phyloP scores from a whole-genome alignment of 2,113 vertebrate genomes.

The Megalops atlanticus region DNA sequence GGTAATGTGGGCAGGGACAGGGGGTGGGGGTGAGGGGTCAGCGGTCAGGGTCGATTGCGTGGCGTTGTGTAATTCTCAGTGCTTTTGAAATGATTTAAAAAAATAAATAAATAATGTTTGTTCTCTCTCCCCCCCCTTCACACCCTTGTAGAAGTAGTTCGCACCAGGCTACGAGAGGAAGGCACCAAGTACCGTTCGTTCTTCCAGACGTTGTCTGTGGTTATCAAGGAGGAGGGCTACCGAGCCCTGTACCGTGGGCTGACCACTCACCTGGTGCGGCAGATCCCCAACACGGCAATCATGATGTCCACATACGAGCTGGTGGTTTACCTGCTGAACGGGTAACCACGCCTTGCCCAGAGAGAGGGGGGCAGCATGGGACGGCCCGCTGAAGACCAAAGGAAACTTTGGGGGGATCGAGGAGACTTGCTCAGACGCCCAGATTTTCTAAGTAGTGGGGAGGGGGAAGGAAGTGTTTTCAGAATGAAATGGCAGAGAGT shows the following conservation, averaged over 20 bases:
- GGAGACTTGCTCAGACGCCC: slow-evolving; percentile 41
- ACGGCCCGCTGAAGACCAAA: slow-evolving; percentile 64
- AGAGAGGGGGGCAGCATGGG: neutral
- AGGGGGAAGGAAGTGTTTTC: neutral
- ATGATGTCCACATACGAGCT: slow-evolving; percentile 98
- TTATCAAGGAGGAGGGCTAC: slow-evolving; percentile 92
- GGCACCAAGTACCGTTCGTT: slow-evolving; percentile 96
- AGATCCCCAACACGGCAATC: slow-evolving; percentile 98
- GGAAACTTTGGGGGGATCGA: slow-evolving; percentile 67
- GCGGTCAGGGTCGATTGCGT: too few species aligned
- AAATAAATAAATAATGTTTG: neutral
- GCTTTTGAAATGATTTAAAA: neutral
- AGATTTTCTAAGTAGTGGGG: neutral
- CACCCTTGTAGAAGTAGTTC: slow-evolving; percentile 85
- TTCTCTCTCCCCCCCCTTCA: too few species aligned
- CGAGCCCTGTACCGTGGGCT: slow-evolving; percentile 92
- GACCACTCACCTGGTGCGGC: slow-evolving; percentile 92
- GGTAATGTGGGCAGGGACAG: too few species aligned
- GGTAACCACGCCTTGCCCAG: neutral
- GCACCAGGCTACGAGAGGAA: slow-evolving; percentile 96
- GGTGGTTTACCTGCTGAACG: slow-evolving; percentile 88
- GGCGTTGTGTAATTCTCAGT: neutral
- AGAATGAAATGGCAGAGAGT: neutral
- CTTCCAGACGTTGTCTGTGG: slow-evolving; percentile 88
- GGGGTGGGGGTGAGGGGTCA: neutral